Evolutionary conservation across 2,797 vertebrate genomes (phyloP), one percentile per base, ranked within the genome.

Genomic region (Darevskia mixta): DNA sequence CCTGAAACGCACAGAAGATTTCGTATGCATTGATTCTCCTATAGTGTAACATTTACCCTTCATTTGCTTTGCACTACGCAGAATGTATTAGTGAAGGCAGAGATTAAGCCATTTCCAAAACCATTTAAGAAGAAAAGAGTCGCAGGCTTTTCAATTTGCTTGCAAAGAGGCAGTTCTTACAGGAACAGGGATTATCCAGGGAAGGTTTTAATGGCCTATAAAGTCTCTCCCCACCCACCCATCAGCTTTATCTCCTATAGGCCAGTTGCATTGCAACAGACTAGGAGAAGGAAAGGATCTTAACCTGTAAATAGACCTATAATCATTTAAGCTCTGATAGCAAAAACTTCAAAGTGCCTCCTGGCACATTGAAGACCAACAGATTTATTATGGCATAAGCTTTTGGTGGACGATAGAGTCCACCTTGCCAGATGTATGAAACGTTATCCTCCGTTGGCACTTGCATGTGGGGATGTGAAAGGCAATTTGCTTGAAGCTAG

Each of bases 291-390:
- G 82, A 92, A 93, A 88, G 90, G 89, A 89, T 91, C 92, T 58
- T 75, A 75, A 41, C 89, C 90, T 90, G 81, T 92, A 85, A 91
- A 94, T 94, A 96, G 95, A 93, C 88, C 86, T 91, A 88, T 94
- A 93, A 94, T 91, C 88, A 88, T 93, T 93, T 95, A 94, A 95
- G 93, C 91, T 91, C 85, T 66, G 78, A 86, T 32, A 6, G 86
- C 49, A 64, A 80, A 90, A 88, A 73, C 88, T 88, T 15, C n/a
- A 35, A 29, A 69, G 82, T 25, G 29, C 55, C 67, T 83, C 72
- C 18, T 32, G 82, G 82, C 6, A 73, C n/a, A n/a, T 49, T 78
- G 67, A 49, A 83, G 49, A 55, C 49, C 49, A 55, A 10, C 49
- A 55, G 49, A 55, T 55, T 55, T 15, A 55, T 55, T 55, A 81